These are phyloP conservation scores for Tuta absoluta DNA, from an alignment of 2,888 invertebrate genomes.

Conservation along the genomic window DNA sequence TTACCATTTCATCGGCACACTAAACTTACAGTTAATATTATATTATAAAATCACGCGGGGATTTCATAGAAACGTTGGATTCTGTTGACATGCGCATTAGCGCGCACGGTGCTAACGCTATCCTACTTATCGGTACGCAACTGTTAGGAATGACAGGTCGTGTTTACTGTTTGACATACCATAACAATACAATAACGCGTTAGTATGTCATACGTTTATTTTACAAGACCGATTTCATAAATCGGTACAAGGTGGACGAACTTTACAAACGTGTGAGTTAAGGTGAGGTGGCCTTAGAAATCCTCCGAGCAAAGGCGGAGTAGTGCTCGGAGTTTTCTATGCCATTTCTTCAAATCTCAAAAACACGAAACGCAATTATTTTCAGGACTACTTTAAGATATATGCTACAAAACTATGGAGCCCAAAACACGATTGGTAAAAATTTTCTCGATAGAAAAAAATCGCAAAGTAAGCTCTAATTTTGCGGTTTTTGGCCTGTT, in stretches of 20 bases:
- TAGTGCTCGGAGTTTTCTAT: too few species aligned
- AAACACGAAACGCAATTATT: too few species aligned
- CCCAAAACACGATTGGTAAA: too few species aligned
- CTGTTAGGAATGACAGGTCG: constrained; percentile 54
- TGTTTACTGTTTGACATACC: constrained; percentile 57
- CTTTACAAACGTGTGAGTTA: constrained; percentile 35
- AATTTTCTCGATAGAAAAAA: too few species aligned
- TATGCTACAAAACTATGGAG: too few species aligned
- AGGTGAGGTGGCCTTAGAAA: too few species aligned
- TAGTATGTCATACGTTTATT: constrained; percentile 41
- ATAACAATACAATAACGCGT: constrained; percentile 57
- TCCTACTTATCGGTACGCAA: constrained; percentile 67
- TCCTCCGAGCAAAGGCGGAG: too few species aligned
- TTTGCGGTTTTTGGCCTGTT: too few species aligned
- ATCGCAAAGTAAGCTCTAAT: too few species aligned
- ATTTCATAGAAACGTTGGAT: constrained; percentile 57
- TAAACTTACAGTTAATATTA: constrained; percentile 72
- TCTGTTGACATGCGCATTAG: constrained; percentile 67
- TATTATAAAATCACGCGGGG: constrained; percentile 77
- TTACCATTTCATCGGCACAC: constrained; percentile 59
- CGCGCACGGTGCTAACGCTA: constrained; percentile 64
- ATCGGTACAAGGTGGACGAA: constrained; percentile 53
- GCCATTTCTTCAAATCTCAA: too few species aligned
- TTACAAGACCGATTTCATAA: constrained; percentile 43
- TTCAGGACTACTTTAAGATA: too few species aligned